phyloP scores from a whole-genome alignment of 2,888 invertebrate species.

The Drosophila pegasa region DNA sequence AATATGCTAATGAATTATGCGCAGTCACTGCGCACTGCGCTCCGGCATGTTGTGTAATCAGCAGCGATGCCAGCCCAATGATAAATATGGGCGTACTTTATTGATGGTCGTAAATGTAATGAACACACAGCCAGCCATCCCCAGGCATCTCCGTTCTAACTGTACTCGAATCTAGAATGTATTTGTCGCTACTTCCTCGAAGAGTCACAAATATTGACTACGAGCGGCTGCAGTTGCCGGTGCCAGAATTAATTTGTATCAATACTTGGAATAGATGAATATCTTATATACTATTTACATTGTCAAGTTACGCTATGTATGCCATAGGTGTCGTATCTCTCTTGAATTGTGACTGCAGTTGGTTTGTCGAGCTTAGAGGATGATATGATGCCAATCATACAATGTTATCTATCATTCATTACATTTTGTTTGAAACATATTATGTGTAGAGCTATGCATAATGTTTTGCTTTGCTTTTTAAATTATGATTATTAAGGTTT shows the following conservation, averaged over 20 bases:
- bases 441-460: no score
- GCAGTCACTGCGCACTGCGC: conserved; percentile 32
- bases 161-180: background rate
- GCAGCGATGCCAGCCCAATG: conserved; percentile 22
- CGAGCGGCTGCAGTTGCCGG: background rate
- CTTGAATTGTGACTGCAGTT: background rate
- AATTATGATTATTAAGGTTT: no score
- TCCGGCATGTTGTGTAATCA: conserved; percentile 49
- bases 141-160: conserved; percentile 13
- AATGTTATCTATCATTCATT: no score
- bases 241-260: no score
- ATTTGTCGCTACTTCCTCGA: background rate
- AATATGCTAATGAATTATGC: conserved; percentile 58
- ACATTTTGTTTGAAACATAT: no score
- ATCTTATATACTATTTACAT: background rate
- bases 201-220: conserved; percentile 2
- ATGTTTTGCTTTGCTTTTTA: no score
- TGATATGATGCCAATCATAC: no score
- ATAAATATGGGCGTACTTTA: conserved; percentile 33
- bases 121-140: conserved; percentile 16
- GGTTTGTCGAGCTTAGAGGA: no score
- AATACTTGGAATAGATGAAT: background rate
- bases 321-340: background rate
- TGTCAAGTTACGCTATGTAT: background rate
- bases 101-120: conserved; percentile 19